Base-by-base conservation (phyloP, 2,797 vertebrate genomes). In the Darevskia mixta region DNA sequence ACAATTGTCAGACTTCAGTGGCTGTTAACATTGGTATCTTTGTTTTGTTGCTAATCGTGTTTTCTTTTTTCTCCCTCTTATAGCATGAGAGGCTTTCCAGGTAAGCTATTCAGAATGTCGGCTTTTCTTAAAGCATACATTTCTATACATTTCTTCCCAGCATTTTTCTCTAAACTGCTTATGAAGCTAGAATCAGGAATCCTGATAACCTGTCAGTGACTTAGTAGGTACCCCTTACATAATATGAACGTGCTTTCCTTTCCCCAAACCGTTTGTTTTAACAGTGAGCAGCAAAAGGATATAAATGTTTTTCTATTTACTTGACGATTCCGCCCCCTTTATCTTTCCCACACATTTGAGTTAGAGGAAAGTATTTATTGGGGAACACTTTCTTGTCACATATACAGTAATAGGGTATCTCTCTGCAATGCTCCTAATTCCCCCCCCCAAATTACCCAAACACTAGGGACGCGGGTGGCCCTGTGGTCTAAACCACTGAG, bases 51-150 rank as follows among this genome's bases (percentile, higher is more conserved):
- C 81, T 96, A 95, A 95, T 88, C 64, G 86, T 92, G 90, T 78
- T 87, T 94, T 94, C 82, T 91, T 90, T 93, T 93, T 82, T 94
- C 83, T 95, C 35, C 91, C 64, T 95, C 84, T 95, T 97, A 89
- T 96, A 99, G 98, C 98, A 98, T 97, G 98, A 99, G 91, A 97
- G 98, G 95, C 94, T 98, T 92, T 98, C 98, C 92, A 98, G 98
- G 98, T 99, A 97, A 98, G 97, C 94, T 67, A 27, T 87, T 80
- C 83, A 91, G 32, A 82, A 82, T 85, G 1, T 45, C 55, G 82
- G 89, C 75, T 94, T 88, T 6, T 2, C 4, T 79, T 85, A 0
- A 61, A 41, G 64, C 25, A 2, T 82, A 20, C 38, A 61, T 84
- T 32, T 49, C 1, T 17, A 1, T 45, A 61, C 25, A 18, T 17